These are phyloP conservation scores for Streblospio benedicti DNA, from an alignment of 1,140 invertebrate genomes.

Conservation along the genomic window DNA sequence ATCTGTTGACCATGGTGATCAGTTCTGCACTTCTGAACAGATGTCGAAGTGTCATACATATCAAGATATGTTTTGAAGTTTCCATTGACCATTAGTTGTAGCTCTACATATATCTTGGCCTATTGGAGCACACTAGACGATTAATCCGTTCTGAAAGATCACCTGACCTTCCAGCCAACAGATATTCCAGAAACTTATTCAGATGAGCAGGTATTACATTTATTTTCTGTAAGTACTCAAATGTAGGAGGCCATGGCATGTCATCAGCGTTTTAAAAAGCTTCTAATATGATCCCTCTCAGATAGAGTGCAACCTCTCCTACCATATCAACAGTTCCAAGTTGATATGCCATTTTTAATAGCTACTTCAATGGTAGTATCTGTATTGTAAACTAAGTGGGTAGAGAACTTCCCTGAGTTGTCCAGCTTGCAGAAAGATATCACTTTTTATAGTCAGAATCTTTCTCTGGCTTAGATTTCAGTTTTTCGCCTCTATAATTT, in stretches of 20 bases:
- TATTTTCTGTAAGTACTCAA: background rate
- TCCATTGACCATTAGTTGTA: constrained; percentile 19
- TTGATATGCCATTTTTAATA: background rate
- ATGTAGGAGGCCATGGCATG: background rate
- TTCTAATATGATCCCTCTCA: background rate
- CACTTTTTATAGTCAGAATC: background rate
- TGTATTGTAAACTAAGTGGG: background rate
- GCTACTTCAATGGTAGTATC: background rate
- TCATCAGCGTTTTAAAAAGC: background rate
- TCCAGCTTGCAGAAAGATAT: background rate
- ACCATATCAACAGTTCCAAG: background rate
- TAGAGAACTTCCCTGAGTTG: too few species aligned
- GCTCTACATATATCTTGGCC: constrained; percentile 7
- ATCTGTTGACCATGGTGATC: constrained; percentile 17
- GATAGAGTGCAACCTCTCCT: background rate
- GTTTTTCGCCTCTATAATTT: background rate
- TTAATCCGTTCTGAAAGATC: background rate
- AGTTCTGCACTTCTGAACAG: constrained; percentile 18
- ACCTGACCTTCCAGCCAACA: background rate
- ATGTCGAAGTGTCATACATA: constrained; percentile 15
- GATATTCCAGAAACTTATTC: background rate
- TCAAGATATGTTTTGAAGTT: constrained; percentile 20
- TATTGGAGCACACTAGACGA: background rate
- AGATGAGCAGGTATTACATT: background rate
- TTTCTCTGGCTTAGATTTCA: background rate